Percentiles rank a stretch among this genome's conserved stretches.
These are phyloP conservation scores for Rhopalosiphum nymphaeae DNA, from an alignment of 2,888 invertebrate genomes.

Conservation along the genomic window DNA sequence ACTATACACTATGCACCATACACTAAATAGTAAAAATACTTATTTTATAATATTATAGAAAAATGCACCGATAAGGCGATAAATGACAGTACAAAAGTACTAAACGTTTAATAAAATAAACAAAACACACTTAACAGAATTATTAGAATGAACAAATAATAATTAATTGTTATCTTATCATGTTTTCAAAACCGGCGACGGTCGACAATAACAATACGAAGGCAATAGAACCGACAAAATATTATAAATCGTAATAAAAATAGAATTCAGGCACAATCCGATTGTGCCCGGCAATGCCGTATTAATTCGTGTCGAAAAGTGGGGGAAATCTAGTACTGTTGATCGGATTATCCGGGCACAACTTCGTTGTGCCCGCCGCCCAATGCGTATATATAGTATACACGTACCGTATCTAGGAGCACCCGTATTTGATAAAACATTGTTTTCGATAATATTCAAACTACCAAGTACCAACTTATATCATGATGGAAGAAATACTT, in stretches of 20 bases:
- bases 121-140: no score
- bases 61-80: conserved; percentile 1
- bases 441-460: neutral
- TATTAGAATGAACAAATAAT: no score
- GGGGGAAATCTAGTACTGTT: no score
- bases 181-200: no score
- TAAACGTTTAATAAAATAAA: conserved; percentile 38
- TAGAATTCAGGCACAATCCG: no score
- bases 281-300: no score
- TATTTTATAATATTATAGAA: conserved; percentile 34
- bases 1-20: neutral
- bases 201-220: no score
- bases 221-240: no score
- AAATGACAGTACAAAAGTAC: conserved; percentile 24
- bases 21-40: conserved; percentile 30
- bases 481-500: conserved; percentile 11
- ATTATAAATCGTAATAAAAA: no score
- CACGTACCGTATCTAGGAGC: neutral
- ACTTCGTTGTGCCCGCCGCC: neutral
- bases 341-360: neutral
- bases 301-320: no score
- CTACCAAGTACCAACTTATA: conserved; percentile 14
- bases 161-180: no score
- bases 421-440: neutral
- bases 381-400: neutral